Evolutionary conservation across 2,797 vertebrate genomes (phyloP).

Genomic region (Gambusia yucatana): DNA sequence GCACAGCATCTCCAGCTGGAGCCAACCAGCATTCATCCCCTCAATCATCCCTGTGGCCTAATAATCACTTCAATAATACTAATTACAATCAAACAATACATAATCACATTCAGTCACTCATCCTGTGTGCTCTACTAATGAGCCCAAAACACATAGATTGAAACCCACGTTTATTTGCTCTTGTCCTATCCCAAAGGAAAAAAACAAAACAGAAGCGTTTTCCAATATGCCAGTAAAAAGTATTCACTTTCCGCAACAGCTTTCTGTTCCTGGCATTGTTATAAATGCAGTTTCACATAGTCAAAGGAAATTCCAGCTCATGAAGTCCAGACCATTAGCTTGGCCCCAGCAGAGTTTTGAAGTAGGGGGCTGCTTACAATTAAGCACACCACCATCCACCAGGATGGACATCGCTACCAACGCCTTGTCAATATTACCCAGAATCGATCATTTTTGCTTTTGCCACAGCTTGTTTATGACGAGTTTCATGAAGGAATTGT

Average conservation of each 20-base stretch:
- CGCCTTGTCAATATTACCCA: not conserved
- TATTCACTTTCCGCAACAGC: not conserved
- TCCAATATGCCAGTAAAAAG: not conserved
- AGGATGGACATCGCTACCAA: not conserved
- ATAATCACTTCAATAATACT: conserved; percentile 64
- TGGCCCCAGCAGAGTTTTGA: not conserved
- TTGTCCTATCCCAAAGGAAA: conserved; percentile 9
- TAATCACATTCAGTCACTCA: conserved; percentile 61
- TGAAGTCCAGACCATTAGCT: conserved; percentile 56
- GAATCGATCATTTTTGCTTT: not conserved
- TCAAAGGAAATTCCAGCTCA: conserved; percentile 65
- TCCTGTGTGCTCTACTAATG: conserved; percentile 57
- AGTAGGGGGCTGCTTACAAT: not conserved
- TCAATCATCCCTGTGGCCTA: conserved; percentile 45
- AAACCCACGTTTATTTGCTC: conserved; percentile 38
- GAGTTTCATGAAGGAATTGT: not conserved
- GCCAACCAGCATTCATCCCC: conserved; percentile 20
- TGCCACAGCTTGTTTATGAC: not conserved
- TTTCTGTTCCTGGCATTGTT: conserved; percentile 58
- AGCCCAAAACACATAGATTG: conserved; percentile 32
- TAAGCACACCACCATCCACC: not conserved
- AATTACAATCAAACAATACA: conserved; percentile 69
- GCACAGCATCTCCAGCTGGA: conserved; percentile 50
- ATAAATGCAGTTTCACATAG: conserved; percentile 22
- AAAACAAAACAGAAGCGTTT: not conserved